Base-by-base conservation (phyloP, 1,140 invertebrate genomes). In the Drosophila pseudoobscura region DNA sequence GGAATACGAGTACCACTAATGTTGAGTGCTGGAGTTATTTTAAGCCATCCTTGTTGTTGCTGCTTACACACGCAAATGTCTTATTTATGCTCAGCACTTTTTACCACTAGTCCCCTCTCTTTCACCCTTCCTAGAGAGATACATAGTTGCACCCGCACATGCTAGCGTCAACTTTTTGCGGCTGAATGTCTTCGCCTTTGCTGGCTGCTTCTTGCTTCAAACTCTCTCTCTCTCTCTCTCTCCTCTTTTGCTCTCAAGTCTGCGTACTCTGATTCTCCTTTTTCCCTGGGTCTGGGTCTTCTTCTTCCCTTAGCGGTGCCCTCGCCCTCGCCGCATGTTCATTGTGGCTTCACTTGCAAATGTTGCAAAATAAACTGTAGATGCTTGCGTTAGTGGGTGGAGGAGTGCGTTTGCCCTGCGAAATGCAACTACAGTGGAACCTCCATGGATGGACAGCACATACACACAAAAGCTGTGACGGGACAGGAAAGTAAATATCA, bases 71-170 rank as follows among this genome's bases (percentile, higher is more conserved):
- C 82, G 82, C 82, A 85, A 85, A 87, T 88, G 83, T 87, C 83
- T 87, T 87, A 87, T 87, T 87, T 88, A 87, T 87, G 83, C 83
- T 89, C 82, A 87, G 82, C 83, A 87, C 74, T 87, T 87, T 87
- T 78, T 76, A 50, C 62, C 31, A 43, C 35, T 59, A 53, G 45
- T 35, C 64, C 69, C 58, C 49, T 35, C 56, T 50, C 57, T 39
- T 15, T 22, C 20, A 39, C 35, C 11, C 35, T 39, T 13, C 4
- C 11, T 31, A 2, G 29, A 31, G 29, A 8, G 29, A 31, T 17
- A 17, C 17, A 17, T 8, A 3, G 11, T 2, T 39, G 35, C 35
- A 20, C 31, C 26, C 24, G 24, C 31, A 47, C 24, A 26, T 26
- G 2, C 60, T 59, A 60, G 56, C 80, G 57, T 66, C 79, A 83